Evolutionary conservation across 2,888 invertebrate genomes (phyloP).

Genomic region (Lissocephala sabroskyi): DNA sequence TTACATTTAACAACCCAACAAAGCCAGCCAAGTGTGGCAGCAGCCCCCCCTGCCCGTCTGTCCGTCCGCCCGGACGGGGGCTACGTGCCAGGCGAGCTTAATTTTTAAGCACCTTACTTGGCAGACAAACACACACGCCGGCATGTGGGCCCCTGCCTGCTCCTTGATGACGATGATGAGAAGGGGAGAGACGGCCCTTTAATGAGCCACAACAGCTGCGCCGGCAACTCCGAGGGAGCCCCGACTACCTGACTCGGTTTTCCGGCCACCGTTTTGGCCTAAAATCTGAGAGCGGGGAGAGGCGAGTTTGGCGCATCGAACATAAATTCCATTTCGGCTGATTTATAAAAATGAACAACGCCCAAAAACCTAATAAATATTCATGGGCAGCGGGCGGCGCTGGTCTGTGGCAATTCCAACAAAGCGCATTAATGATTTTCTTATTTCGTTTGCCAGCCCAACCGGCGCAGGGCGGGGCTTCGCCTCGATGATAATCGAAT

Average conservation of each 20-base stretch:
- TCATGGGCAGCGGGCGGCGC: slow-evolving; percentile 33
- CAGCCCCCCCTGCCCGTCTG: slow-evolving; percentile 9
- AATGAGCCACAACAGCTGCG: slow-evolving; percentile 15
- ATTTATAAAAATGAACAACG: slow-evolving; percentile 58
- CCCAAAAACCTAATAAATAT: slow-evolving; percentile 54
- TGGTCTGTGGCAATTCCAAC: no score
- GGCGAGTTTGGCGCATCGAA: slow-evolving; percentile 34
- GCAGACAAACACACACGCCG: no score
- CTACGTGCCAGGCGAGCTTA: neutral
- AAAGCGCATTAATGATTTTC: no score
- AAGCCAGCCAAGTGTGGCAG: slow-evolving; percentile 4
- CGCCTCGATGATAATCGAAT: neutral
- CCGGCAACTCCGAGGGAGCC: no score
- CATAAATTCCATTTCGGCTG: slow-evolving; percentile 50
- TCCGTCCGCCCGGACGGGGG: slow-evolving; percentile 9
- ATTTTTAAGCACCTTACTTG: slow-evolving; percentile 7
- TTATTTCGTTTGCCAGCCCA: no score
- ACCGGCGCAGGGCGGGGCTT: no score
- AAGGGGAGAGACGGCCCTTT: no score
- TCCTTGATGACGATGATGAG: no score
- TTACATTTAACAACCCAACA: slow-evolving; percentile 34
- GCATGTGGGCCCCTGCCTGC: no score
- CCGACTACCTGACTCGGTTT: no score
- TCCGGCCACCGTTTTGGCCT: slow-evolving; percentile 20
- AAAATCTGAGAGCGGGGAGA: slow-evolving; percentile 48